Percentiles rank a stretch among this genome's conserved stretches.
phyloP scores from a whole-genome alignment of 2,797 vertebrate genomes.

The Pyrrhura leucotis region DNA sequence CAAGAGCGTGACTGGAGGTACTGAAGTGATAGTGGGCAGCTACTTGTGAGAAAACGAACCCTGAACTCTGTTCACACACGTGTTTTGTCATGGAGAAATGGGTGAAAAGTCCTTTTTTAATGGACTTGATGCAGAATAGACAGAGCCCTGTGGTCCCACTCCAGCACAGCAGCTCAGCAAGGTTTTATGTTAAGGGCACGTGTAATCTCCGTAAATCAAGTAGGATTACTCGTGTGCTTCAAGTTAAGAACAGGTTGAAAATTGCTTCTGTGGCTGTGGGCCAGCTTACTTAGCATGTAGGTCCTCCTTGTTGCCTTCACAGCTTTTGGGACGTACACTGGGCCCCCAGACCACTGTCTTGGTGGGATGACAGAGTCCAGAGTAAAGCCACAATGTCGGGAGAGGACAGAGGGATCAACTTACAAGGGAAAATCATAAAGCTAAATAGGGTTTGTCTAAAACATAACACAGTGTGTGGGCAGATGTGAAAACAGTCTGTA shows the following conservation, averaged over 20 bases:
- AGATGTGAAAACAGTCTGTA: slow-evolving; percentile 1
- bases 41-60: neutral
- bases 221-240: neutral
- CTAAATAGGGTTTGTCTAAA: neutral
- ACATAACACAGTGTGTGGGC: neutral
- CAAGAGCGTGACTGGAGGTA: neutral
- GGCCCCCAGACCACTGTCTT: accelerated
- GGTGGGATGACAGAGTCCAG: neutral
- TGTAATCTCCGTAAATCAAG: neutral
- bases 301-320: neutral
- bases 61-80: neutral
- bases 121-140: neutral
- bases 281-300: neutral
- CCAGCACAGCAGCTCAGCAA: neutral
- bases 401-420: neutral
- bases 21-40: neutral
- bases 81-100: neutral
- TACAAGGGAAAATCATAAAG: neutral
- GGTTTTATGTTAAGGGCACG: neutral
- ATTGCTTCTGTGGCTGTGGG: neutral
- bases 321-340: neutral
- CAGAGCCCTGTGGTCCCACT: neutral
- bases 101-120: neutral
- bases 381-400: neutral
- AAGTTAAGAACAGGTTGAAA: slow-evolving; percentile 1